These are phyloP conservation scores for Danio albolineatus DNA, from an alignment of 2,797 vertebrate genomes.

Conservation along the genomic window DNA sequence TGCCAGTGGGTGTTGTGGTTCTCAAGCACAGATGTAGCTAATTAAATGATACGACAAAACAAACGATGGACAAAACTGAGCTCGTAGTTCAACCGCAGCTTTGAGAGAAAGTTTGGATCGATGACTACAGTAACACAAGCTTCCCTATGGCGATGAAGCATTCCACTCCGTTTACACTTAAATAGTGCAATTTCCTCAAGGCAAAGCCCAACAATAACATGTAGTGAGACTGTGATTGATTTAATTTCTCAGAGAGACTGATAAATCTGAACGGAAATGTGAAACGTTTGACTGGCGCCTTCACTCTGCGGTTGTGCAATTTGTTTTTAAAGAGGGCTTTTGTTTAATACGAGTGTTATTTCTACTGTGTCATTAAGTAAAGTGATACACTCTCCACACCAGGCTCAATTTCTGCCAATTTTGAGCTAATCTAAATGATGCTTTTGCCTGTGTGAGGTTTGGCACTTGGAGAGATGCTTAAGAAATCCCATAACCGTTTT, in stretches of 20 bases:
- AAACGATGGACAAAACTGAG: slow-evolving; percentile 4
- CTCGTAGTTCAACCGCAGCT: slow-evolving; percentile 11
- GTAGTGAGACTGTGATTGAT: background rate
- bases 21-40: slow-evolving; percentile 21
- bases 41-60: slow-evolving; percentile 11
- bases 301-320: slow-evolving; percentile 26
- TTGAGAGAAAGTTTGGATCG: background rate
- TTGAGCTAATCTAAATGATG: slow-evolving; percentile 52
- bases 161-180: slow-evolving; percentile 20
- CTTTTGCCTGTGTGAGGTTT: slow-evolving; percentile 33
- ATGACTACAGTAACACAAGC: slow-evolving; percentile 28
- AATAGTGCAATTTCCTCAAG: slow-evolving; percentile 24
- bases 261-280: slow-evolving; percentile 27
- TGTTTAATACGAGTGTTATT: slow-evolving; percentile 36
- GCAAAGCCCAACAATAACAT: slow-evolving; percentile 33
- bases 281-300: slow-evolving; percentile 9
- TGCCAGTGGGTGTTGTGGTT: background rate
- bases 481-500: slow-evolving; percentile 27
- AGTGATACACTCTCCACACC: slow-evolving; percentile 18
- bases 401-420: slow-evolving; percentile 47
- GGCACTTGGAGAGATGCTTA: slow-evolving; percentile 23
- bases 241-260: slow-evolving; percentile 46
- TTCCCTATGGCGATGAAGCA: slow-evolving; percentile 32
- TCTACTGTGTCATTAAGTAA: slow-evolving; percentile 21
- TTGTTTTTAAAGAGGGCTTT: slow-evolving; percentile 34